Base-by-base conservation (phyloP, 2,888 invertebrate species). In the Bellardia pandia region DNA sequence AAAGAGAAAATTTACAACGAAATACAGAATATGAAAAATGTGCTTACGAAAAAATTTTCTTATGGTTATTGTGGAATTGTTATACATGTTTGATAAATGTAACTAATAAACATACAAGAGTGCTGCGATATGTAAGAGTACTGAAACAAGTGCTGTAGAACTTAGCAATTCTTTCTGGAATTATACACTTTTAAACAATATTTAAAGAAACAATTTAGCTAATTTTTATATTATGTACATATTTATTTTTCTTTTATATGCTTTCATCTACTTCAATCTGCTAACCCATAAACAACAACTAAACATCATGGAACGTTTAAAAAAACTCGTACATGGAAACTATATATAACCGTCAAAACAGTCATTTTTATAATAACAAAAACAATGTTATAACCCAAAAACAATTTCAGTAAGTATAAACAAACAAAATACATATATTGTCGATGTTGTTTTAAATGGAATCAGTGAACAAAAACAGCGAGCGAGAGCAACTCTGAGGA, bases 321-420 rank as follows among this genome's bases (percentile, higher is more conserved):
- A 45, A 75, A 37, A 23, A 30, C 16, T 23, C 58, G 13, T 6
- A 16, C 8, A 56, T 16, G 1, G 6, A 37, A n/a, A 60, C 51
- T 58, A 68, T 45, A 76, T 23, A 77, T 23, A 66, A 56, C 48
- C 45, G 13, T n/a, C 33, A 23, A 71, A 45, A 56, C 62, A 85
- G 60, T 53, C 14, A 30, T 64, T 68, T 68, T 69, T 75, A 53
- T 33, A 68, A 79, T 48, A 77, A 66, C 64, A 62, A 76, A 72
- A 86, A 23, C 23, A 23, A 23, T 37, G 6, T 37, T 8, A n/a
- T 53, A 75, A 60, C 4, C 0, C 42, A 75, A 75, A 53, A 51
- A 72, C 53, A 78, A 68, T 33, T 48, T 33, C 13, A 62, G 45
- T 66, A 37, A 42, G 56, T 60, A 51, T 42, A 80, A 64, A 75